Conservation (phyloP, 23 tunicate genomes). For the Trididemnum miniatum region DNA sequence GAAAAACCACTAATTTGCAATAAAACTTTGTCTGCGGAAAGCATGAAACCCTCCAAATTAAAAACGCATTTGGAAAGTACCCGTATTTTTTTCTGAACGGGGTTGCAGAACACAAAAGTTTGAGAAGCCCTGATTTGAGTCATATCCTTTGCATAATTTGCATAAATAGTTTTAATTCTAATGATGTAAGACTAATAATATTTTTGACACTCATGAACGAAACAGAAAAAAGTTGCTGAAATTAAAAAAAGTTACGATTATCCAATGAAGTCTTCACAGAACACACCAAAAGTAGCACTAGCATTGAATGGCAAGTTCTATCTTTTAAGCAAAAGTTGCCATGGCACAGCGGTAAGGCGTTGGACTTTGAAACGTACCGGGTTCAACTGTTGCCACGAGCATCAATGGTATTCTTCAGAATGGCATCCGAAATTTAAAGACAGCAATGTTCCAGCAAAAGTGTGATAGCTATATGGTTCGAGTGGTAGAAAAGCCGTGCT, state of each 20-base stretch:
- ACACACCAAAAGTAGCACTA: neutral
- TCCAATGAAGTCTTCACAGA: neutral
- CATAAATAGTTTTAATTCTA: neutral
- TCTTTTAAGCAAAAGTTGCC: neutral
- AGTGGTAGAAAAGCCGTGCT: neutral
- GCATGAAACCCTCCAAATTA: too few species aligned
- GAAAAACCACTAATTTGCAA: too few species aligned
- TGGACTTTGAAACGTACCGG: conserved; percentile 1
- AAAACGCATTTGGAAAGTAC: too few species aligned
- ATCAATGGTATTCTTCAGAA: neutral
- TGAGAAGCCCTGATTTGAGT: too few species aligned
- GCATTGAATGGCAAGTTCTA: neutral
- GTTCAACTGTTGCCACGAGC: neutral
- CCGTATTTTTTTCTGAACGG: too few species aligned
- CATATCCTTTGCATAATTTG: neutral
- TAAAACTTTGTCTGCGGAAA: too few species aligned
- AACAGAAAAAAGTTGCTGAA: neutral
- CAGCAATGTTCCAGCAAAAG: neutral
- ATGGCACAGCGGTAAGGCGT: neutral
- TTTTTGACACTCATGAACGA: neutral
- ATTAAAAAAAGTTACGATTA: neutral
- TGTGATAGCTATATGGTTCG: neutral
- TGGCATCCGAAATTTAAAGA: neutral
- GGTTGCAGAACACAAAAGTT: too few species aligned
- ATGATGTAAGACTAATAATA: neutral